Evolutionary conservation across 2,888 invertebrate species (phyloP), one percentile per base, ranked within the genome.

Genomic region (Orchesellides sinensis): DNA sequence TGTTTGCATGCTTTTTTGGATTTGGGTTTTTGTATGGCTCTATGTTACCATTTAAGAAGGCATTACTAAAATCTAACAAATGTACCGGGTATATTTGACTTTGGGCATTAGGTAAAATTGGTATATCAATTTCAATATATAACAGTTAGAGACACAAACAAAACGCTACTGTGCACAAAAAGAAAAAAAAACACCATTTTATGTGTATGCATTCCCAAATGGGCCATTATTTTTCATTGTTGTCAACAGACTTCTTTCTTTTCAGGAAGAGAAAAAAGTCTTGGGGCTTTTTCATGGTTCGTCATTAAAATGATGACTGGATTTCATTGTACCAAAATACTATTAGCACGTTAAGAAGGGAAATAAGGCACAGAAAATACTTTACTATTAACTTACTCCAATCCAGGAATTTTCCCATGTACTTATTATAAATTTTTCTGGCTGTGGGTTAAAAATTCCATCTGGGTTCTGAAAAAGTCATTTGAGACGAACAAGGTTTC

Each of bases 161-260:
- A 40, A 40, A 10, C 2, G 10, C 32, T n/a, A 10, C 32, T 10
- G 10, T 8, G 40, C 40, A 40, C 40, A 10, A 14, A 40, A 14
- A 40, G 1, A 40, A 2, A 2, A 14, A 40, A n/a, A 1, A 10
- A 40, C 2, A 40, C 40, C 4, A 25, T 23, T 40, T 14, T 14
- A 10, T 40, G 40, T 69, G 70, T 63, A 35, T 69, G 63, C 52
- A 79, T 70, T 79, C 79, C 79, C 79, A 79, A 78, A 72, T 72
- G 79, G 79, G 65, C 79, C 79, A 79, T 79, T 79, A 79, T 70
- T 79, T 72, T 72, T 79, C 79, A 79, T 79, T 79, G 72, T 79
- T 79, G 79, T 79, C 79, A 79, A 72, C 78, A n/a, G 10, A 29
- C 25, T 68, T 59, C 61, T 77, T 78, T 47, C 27, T n/a, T n/a